Conservation (phyloP, 2,888 invertebrate genomes). For the Dione vanillae region DNA sequence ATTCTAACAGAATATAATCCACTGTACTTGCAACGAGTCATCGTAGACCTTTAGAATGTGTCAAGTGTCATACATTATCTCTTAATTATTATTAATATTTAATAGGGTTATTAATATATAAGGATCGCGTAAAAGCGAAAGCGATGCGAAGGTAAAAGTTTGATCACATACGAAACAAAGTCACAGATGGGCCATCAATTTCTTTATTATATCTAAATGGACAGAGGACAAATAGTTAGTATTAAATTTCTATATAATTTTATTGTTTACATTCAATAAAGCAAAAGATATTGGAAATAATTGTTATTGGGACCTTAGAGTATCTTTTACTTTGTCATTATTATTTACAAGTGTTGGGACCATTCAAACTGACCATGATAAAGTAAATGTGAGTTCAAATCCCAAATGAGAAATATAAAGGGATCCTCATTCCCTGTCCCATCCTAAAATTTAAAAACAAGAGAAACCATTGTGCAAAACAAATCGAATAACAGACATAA, state of each 20-base stretch:
- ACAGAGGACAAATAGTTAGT: neutral
- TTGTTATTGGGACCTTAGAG: neutral
- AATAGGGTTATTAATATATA: too few species aligned
- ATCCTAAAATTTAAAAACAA: neutral
- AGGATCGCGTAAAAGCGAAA: too few species aligned
- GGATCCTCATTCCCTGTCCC: neutral
- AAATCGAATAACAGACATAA: constrained; percentile 11
- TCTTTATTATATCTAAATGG: too few species aligned
- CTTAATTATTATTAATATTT: too few species aligned
- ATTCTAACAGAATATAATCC: too few species aligned
- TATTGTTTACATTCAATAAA: neutral
- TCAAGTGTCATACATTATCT: too few species aligned
- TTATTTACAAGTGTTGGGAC: neutral
- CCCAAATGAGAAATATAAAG: neutral
- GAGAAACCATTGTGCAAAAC: neutral
- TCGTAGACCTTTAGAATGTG: too few species aligned
- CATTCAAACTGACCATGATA: neutral
- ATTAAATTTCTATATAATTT: neutral
- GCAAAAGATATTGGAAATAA: neutral
- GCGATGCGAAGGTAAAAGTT: too few species aligned
- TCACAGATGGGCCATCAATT: too few species aligned
- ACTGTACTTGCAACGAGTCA: too few species aligned
- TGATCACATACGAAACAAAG: too few species aligned
- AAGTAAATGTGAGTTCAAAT: neutral
- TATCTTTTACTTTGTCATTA: too few species aligned